Conservation (phyloP, 2,797 vertebrate species). For the Glossophaga mutica region DNA sequence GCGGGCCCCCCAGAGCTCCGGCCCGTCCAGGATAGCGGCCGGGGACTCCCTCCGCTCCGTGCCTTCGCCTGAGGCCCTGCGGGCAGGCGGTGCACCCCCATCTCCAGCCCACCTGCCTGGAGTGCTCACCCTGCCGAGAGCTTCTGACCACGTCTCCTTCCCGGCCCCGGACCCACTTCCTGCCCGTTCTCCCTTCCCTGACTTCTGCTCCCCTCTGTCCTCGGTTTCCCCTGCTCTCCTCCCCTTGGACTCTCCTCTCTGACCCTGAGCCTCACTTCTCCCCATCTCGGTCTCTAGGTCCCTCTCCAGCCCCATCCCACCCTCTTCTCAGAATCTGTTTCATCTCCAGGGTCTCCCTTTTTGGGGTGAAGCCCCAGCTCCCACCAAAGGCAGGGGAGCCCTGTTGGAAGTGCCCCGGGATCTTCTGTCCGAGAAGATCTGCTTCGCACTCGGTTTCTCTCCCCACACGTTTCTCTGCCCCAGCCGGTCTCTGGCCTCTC, state of each 20-base stretch:
- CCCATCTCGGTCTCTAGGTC: not conserved
- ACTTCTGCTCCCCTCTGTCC: not conserved
- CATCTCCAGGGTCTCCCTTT: not conserved
- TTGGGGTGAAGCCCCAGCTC: not conserved
- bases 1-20: not conserved
- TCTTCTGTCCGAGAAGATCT: not conserved
- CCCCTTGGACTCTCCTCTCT: not conserved
- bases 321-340: not conserved
- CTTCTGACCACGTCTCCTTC: not conserved
- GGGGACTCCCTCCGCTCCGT: not conserved
- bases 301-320: too few relatives aligned
- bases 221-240: not conserved
- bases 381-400: not conserved
- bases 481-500: not conserved
- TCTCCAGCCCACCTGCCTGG: not conserved
- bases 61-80: not conserved
- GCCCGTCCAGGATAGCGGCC: not conserved
- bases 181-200: not conserved
- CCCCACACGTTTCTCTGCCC: accelerated
- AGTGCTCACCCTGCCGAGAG: accelerated
- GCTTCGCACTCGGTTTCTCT: not conserved
- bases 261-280: not conserved
- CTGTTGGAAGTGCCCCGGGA: not conserved
- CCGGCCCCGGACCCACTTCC: not conserved
- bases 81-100: accelerated